These are phyloP conservation scores for Chorisops tibialis DNA, from an alignment of 2,888 invertebrate species.

Conservation along the genomic window DNA sequence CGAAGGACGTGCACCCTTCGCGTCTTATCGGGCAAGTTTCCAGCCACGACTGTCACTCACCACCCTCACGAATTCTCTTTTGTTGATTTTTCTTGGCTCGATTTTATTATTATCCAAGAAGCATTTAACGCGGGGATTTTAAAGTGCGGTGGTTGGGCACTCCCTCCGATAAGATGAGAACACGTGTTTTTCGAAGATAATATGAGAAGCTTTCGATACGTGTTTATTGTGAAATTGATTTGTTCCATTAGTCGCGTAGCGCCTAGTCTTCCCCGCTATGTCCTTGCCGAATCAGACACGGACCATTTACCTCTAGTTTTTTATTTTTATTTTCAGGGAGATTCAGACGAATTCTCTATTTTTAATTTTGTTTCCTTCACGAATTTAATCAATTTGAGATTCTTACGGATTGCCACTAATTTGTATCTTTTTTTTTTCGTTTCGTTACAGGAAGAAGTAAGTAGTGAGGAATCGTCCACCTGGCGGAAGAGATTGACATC, in stretches of 20 bases:
- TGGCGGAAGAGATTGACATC: too few species aligned
- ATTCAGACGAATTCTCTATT: background rate
- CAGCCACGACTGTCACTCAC: background rate
- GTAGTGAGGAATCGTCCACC: slow-evolving; percentile 36
- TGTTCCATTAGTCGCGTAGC: slow-evolving; percentile 48
- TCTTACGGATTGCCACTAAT: slow-evolving; percentile 35
- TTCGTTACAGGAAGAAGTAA: slow-evolving; percentile 52
- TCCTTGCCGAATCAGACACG: slow-evolving; percentile 43
- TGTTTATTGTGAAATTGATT: slow-evolving; percentile 49
- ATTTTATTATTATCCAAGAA: background rate
- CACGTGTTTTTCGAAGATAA: slow-evolving; percentile 25
- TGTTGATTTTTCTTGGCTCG: slow-evolving; percentile 6
- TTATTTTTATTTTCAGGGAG: too few species aligned
- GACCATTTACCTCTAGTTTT: slow-evolving; percentile 43
- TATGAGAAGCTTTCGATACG: slow-evolving; percentile 28
- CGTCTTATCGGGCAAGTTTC: slow-evolving; percentile 1
- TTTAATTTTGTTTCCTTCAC: slow-evolving; percentile 29
- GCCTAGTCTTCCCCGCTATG: background rate
- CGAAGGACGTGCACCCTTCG: background rate
- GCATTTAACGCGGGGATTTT: slow-evolving; percentile 18
- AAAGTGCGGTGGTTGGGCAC: slow-evolving; percentile 5
- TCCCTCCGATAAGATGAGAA: slow-evolving; percentile 9
- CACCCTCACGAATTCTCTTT: slow-evolving; percentile 1
- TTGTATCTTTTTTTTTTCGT: slow-evolving; percentile 35
- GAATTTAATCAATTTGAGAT: slow-evolving; percentile 37